Base-by-base conservation (phyloP, 2,888 invertebrate genomes). In the Argyra leucocephala region DNA sequence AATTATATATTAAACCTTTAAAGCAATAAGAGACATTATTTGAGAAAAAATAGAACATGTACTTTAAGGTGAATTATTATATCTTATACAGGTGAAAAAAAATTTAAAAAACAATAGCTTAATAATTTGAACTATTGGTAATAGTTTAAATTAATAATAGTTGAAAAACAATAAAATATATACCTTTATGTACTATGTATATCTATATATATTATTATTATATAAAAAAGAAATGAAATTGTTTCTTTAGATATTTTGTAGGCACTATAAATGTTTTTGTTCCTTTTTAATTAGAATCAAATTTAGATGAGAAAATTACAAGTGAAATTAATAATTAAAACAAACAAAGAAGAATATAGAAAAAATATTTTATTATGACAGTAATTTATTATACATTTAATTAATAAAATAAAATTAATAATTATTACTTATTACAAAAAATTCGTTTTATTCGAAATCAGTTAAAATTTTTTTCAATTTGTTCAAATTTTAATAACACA, bases 321-420 rank as follows among this genome's bases (percentile, higher is more conserved):
- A 31, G 31, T 31, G 10, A 31, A 31, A 31, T 7, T 31, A 31
- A 31, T n/a, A n/a, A 31, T 7, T 31, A 31, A 31, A 48, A 48
- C 48, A 12, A n/a, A 9, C 10, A 48, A 48, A 15, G 5, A 18
- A 48, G 3, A 37, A 37, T 9, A 37, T 37, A 48, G 1, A 48
- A 48, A 48, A 48, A 48, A 48, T 48, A 48, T 48, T 48, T 48
- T 48, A 48, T 48, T 48, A 48, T 48, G 48, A 48, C 48, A 48
- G 48, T 48, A 48, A 48, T 18, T 48, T 48, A 48, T 48, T 48
- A 48, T 48, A 48, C 48, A 48, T 48, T 18, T 12, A 48, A 48
- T 48, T 48, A 48, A 48, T 48, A 48, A 48, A 31, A 15, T 48
- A 48, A 48, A 48, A 48, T 12, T 48, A 31, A 31, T 10, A 31